Percentiles rank a stretch among this genome's conserved stretches.
These are phyloP conservation scores for Dryas iulia DNA, from an alignment of 1,140 invertebrate genomes.

Conservation along the genomic window DNA sequence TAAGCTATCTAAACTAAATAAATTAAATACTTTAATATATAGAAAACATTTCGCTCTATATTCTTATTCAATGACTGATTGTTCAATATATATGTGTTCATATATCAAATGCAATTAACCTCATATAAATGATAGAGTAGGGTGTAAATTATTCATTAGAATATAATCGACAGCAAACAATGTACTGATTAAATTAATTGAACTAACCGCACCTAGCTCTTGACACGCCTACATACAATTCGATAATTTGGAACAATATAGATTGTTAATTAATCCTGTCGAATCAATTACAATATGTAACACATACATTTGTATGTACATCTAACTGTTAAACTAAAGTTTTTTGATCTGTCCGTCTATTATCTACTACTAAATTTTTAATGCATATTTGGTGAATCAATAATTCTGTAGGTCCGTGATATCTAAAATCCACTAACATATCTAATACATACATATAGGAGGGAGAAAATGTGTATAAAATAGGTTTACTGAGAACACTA, in stretches of 20 bases:
- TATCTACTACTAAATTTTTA: too few species aligned
- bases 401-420: too few species aligned
- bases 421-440: too few species aligned
- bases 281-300: not conserved
- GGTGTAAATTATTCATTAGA: conserved; percentile 20
- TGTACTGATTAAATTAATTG: conserved; percentile 23
- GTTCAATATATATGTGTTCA: not conserved
- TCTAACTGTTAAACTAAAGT: too few species aligned
- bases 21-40: too few species aligned
- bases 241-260: conserved; percentile 12
- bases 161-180: conserved; percentile 23
- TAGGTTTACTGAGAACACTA: too few species aligned
- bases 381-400: too few species aligned
- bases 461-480: too few species aligned
- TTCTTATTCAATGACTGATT: not conserved
- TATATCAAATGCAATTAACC: conserved; percentile 9
- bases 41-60: too few species aligned
- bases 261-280: not conserved
- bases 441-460: too few species aligned
- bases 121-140: conserved; percentile 16
- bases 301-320: not conserved
- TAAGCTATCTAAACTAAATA: too few species aligned
- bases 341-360: too few species aligned
- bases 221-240: conserved; percentile 18
- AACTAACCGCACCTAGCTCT: conserved; percentile 21